These are phyloP conservation scores for Passer montanus DNA, from an alignment of 2,113 vertebrate species.

Conservation along the genomic window DNA sequence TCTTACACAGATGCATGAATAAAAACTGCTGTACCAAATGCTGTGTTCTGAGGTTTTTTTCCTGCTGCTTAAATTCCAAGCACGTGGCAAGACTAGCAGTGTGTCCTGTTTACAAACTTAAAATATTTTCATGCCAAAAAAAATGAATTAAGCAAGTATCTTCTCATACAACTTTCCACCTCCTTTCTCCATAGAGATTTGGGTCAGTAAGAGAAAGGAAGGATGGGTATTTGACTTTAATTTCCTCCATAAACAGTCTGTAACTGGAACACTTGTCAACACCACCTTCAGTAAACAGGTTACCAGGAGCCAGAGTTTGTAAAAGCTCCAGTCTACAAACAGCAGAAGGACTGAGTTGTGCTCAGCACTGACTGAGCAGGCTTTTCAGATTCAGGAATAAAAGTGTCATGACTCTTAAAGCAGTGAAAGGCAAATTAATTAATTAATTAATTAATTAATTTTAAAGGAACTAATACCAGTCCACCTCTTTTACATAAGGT, in stretches of 20 bases:
- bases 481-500: background rate
- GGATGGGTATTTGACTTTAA: background rate
- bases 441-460: background rate
- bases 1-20: background rate
- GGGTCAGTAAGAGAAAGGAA: background rate
- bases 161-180: background rate
- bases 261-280: background rate
- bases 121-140: background rate
- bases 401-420: slow-evolving; percentile 11
- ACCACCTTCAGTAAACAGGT: background rate
- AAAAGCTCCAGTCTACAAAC: background rate
- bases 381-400: background rate
- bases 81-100: background rate
- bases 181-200: background rate
- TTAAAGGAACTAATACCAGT: background rate
- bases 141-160: background rate
- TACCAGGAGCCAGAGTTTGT: background rate
- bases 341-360: background rate
- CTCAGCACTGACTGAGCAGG: background rate
- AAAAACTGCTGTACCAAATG: background rate
- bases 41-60: background rate
- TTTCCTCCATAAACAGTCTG: background rate
- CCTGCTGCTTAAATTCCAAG: background rate
- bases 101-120: background rate
- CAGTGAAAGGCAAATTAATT: background rate